Percentiles rank a stretch among this genome's conserved stretches.
Evolutionary conservation across 2,888 invertebrate genomes (phyloP).

Genomic region (Cenopis cana): DNA sequence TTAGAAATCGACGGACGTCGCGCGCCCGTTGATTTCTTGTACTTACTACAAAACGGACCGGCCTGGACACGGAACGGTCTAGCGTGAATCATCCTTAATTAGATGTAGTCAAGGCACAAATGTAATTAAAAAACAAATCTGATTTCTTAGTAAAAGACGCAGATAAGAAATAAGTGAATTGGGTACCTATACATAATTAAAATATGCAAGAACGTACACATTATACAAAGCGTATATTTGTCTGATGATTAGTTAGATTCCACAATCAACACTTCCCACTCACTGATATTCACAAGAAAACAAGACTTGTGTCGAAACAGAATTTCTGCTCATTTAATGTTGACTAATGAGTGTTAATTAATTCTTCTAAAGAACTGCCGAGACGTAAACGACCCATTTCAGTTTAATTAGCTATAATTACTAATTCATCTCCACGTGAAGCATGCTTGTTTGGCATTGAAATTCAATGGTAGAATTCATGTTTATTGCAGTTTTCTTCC

Average conservation of each 20-base stretch:
- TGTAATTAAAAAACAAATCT: not conserved
- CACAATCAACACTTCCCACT: slow-evolving; percentile 26
- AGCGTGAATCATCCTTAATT: too few relatives aligned
- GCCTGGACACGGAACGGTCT: too few relatives aligned
- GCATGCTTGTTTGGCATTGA: slow-evolving; percentile 48
- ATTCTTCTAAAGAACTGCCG: slow-evolving; percentile 61
- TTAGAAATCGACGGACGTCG: too few relatives aligned
- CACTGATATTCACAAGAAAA: slow-evolving; percentile 42
- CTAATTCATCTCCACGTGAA: slow-evolving; percentile 55
- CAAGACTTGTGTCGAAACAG: slow-evolving; percentile 40
- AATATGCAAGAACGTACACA: slow-evolving; percentile 26
- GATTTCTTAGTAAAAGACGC: not conserved
- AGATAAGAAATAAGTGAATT: too few relatives aligned
- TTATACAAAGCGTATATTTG: slow-evolving; percentile 28
- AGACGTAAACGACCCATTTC: slow-evolving; percentile 57
- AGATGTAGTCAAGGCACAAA: too few relatives aligned
- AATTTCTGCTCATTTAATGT: slow-evolving; percentile 50
- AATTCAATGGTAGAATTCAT: slow-evolving; percentile 37
- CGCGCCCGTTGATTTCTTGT: too few relatives aligned
- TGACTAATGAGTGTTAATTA: slow-evolving; percentile 68
- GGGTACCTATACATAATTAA: not conserved
- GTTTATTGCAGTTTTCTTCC: slow-evolving; percentile 6
- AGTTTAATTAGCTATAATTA: slow-evolving; percentile 64
- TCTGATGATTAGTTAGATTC: slow-evolving; percentile 24
- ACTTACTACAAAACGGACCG: too few relatives aligned